Conservation (phyloP, 2,113 vertebrate genomes). For the Chamaetylas fuelleborni region DNA sequence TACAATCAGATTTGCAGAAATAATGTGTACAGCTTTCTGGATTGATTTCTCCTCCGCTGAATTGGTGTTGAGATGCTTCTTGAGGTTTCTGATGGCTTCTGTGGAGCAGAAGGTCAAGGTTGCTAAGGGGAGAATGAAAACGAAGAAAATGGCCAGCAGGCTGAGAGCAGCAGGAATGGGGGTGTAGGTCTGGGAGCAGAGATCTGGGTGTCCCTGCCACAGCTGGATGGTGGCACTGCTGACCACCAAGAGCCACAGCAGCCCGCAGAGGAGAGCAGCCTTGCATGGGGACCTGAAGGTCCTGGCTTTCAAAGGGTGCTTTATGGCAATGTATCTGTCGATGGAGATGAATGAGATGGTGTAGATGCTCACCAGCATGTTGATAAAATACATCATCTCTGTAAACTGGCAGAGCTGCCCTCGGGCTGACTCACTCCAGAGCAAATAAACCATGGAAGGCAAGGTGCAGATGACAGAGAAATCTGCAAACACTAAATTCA, state of each 20-base stretch:
- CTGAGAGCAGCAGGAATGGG: fast-evolving
- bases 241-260: conserved; percentile 61
- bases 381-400: conserved; percentile 59
- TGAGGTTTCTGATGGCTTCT: conserved; percentile 56
- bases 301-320: conserved; percentile 67
- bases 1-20: conserved; percentile 69
- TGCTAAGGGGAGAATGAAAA: conserved; percentile 64
- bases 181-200: conserved; percentile 43
- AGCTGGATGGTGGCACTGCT: neutral
- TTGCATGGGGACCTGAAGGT: conserved; percentile 58
- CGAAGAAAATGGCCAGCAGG: neutral
- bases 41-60: neutral
- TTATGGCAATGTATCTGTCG: conserved; percentile 74
- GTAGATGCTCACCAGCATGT: conserved; percentile 75
- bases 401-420: conserved; percentile 42
- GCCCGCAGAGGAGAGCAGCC: conserved; percentile 48
- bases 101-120: conserved; percentile 70
- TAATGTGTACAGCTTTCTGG: conserved; percentile 53
- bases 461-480: conserved; percentile 64
- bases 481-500: conserved; percentile 72
- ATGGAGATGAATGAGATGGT: conserved; percentile 64
- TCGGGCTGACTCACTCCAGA: neutral
- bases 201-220: fast-evolving
- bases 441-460: conserved; percentile 54
- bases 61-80: neutral